Evolutionary conservation across 1,140 invertebrate genomes (phyloP).

Genomic region (Solenopsis invicta): DNA sequence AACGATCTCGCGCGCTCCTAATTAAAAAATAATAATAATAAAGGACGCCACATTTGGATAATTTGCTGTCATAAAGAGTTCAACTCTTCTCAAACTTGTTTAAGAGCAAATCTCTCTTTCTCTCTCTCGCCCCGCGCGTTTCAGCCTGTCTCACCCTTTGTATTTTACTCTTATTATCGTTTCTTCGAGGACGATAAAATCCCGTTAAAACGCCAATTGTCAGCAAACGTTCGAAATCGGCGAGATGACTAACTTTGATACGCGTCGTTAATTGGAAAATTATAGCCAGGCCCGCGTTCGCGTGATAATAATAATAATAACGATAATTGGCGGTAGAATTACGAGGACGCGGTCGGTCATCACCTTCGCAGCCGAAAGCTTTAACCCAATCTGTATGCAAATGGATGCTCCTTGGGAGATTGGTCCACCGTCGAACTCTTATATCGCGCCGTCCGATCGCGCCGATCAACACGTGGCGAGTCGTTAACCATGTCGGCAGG

Average conservation of each 20-base stretch:
- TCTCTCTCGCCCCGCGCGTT: not conserved
- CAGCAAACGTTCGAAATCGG: not conserved
- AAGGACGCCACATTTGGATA: not conserved
- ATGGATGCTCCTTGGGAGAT: slow-evolving; percentile 47
- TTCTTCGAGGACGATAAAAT: slow-evolving; percentile 5
- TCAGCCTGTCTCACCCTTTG: not conserved
- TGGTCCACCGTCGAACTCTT: slow-evolving; percentile 35
- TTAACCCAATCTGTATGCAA: slow-evolving; percentile 61
- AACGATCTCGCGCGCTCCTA: not conserved
- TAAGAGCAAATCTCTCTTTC: slow-evolving; percentile 5
- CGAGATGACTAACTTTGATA: slow-evolving; percentile 43
- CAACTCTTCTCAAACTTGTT: not conserved
- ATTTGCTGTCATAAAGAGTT: not conserved
- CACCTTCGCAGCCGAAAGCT: slow-evolving; percentile 15
- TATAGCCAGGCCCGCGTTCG: slow-evolving; percentile 16
- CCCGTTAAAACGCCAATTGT: slow-evolving; percentile 17
- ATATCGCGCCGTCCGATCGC: slow-evolving; percentile 5
- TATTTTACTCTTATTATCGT: slow-evolving; percentile 12
- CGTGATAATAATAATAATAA: slow-evolving; percentile 30
- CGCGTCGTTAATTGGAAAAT: slow-evolving; percentile 68
- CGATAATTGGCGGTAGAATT: slow-evolving; percentile 43
- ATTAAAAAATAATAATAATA: too few relatives aligned
- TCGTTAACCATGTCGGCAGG: slow-evolving; percentile 10
- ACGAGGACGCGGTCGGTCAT: slow-evolving; percentile 25
- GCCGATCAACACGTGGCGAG: slow-evolving; percentile 1